These are phyloP conservation scores for Drosophila atripex DNA, from an alignment of 2,888 invertebrate species.

Conservation along the genomic window DNA sequence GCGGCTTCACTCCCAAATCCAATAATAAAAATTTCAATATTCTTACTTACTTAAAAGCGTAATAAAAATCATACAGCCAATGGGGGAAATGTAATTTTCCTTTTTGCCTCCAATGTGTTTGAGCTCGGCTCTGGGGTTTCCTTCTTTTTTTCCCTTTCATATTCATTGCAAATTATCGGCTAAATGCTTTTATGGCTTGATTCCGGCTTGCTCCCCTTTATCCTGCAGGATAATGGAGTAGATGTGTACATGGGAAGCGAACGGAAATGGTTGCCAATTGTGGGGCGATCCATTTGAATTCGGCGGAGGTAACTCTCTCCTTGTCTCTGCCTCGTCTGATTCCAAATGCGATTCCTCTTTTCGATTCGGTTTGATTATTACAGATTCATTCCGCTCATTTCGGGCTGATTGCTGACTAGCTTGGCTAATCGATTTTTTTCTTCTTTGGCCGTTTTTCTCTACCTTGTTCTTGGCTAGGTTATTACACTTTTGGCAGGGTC, in stretches of 20 bases:
- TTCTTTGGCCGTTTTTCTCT: not conserved
- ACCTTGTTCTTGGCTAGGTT: constrained; percentile 20
- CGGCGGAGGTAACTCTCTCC: constrained; percentile 23
- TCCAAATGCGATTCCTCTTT: constrained; percentile 6
- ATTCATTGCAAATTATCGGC: constrained; percentile 71
- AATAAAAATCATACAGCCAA: constrained; percentile 35
- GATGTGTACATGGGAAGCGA: not conserved
- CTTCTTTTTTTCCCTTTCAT: constrained; percentile 47
- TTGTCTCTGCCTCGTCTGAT: not conserved
- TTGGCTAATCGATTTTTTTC: constrained; percentile 38
- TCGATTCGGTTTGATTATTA: constrained; percentile 40
- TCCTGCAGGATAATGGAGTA: constrained; percentile 17
- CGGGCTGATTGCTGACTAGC: constrained; percentile 27
- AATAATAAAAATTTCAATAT: constrained; percentile 47
- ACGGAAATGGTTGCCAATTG: constrained; percentile 43
- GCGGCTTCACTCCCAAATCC: constrained; percentile 29
- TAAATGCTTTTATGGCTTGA: constrained; percentile 60
- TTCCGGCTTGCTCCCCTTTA: constrained; percentile 11
- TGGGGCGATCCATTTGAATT: constrained; percentile 36
- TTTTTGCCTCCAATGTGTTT: constrained; percentile 15
- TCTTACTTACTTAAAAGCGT: constrained; percentile 48
- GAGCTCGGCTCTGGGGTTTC: constrained; percentile 5
- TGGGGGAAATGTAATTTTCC: constrained; percentile 29
- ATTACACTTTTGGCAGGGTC: constrained; percentile 13
- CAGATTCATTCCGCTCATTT: constrained; percentile 44